Conservation (phyloP, 2,113 vertebrate genomes). For the Crypturellus undulatus region DNA sequence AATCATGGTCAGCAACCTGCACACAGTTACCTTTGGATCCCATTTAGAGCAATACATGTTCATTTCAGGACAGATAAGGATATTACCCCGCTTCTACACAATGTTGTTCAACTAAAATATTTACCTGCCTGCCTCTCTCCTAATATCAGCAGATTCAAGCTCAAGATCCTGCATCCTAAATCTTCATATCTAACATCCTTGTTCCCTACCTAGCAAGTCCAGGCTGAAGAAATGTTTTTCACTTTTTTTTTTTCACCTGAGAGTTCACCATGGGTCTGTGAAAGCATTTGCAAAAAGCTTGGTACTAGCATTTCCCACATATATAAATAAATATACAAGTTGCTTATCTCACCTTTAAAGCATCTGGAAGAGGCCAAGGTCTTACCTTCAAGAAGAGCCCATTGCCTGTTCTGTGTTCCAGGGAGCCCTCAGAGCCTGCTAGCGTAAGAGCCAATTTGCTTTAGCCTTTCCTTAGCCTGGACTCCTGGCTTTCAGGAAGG, state of each 20-base stretch:
- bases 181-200: background rate
- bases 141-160: background rate
- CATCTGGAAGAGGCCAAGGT: background rate
- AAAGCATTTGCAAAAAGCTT: background rate
- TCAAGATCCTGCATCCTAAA: background rate
- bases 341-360: background rate
- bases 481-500: background rate
- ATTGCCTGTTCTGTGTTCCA: fast-evolving
- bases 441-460: fast-evolving
- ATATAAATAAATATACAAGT: background rate
- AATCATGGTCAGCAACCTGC: constrained; percentile 5
- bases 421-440: background rate
- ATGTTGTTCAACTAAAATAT: background rate
- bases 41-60: background rate
- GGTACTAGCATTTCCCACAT: background rate
- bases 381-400: background rate
- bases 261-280: background rate
- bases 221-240: background rate
- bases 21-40: background rate
- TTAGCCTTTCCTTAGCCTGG: background rate
- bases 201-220: background rate
- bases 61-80: background rate
- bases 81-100: background rate
- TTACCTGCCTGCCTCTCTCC: background rate
- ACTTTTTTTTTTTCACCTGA: background rate